Evolutionary conservation across 37 sponge, comb jelly and placozoan genomes (phyloP), one percentile per base, ranked within the genome.

Genomic region (Aplysina aerophoba): DNA sequence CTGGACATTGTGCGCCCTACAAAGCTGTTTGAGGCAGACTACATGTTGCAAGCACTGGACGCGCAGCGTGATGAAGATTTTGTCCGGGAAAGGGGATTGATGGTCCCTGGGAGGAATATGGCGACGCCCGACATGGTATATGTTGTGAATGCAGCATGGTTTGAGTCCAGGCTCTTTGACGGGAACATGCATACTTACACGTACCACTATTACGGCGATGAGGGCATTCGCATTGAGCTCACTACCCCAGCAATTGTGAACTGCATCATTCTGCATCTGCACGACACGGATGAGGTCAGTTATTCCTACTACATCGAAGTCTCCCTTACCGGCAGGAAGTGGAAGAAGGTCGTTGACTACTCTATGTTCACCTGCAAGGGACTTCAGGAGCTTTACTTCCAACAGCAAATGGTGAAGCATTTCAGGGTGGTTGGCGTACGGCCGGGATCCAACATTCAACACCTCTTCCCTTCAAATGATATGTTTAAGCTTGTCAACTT

Each of bases 341-440:
- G 96, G 96, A 66, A 82, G 80, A 92, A 66, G 39, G 91, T 97
- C 44, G 85, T 94, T 0, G 93, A 97, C 22, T 89, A 96, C 39
- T 82, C 86, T 3, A 36, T 73, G 59, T 89, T 89, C 66, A 87
- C 85, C 69, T 97, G 98, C 80, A 88, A 96, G 31, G 93, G 96
- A 11, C 87, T 91, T 89, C 98, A 97, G 55, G 91, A 92, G 81
- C 89, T 94, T 53, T 88, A 92, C 81, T 95, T 97, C 71, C 78
- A 39, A 15, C 25, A 40, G n/a, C 54, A 50, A 22, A 53, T 75
- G 78, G 38, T 75, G 25, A 36, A 75, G 25, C 25, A 53, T 75
- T 21, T 75, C 25, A 40, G 37, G n/a, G 54, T 75, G 21, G 21
- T 75, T 19, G 78, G 78, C 0, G 24, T 50, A 24, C 44, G 78